Conservation (phyloP, 2,113 vertebrate genomes). For the Fregata magnificens region DNA sequence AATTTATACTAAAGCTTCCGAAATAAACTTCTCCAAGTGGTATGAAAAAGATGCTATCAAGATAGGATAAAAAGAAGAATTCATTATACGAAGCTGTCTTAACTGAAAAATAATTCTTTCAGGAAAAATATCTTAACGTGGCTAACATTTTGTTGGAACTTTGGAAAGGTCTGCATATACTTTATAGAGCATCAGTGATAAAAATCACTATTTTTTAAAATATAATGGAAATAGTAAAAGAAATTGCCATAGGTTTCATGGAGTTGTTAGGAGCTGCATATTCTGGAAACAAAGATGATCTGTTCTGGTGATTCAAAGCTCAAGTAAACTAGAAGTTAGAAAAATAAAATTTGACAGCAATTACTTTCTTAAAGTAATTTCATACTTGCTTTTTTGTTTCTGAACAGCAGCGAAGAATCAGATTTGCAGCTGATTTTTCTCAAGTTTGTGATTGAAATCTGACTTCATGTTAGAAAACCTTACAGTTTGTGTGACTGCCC, state of each 20-base stretch:
- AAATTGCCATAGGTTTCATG: neutral
- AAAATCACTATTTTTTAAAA: neutral
- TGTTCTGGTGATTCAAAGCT: neutral
- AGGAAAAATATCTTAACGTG: neutral
- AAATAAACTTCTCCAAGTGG: neutral
- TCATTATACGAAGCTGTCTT: neutral
- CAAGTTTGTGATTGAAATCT: neutral
- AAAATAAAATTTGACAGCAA: neutral
- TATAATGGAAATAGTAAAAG: neutral
- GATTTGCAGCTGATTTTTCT: neutral
- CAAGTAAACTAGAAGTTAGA: neutral
- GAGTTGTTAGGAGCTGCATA: neutral
- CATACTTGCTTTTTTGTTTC: neutral
- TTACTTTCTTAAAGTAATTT: neutral
- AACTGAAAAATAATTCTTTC: neutral
- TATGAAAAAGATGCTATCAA: neutral
- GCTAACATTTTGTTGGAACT: neutral
- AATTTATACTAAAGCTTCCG: neutral
- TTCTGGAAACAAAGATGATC: neutral
- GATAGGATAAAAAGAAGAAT: neutral
- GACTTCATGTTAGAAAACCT: neutral
- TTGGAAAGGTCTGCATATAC: neutral
- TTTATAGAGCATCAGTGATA: neutral
- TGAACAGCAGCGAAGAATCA: neutral
- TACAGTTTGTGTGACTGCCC: neutral